phyloP scores from a whole-genome alignment of 2,888 invertebrate species.

The Lepas anatifera region DNA sequence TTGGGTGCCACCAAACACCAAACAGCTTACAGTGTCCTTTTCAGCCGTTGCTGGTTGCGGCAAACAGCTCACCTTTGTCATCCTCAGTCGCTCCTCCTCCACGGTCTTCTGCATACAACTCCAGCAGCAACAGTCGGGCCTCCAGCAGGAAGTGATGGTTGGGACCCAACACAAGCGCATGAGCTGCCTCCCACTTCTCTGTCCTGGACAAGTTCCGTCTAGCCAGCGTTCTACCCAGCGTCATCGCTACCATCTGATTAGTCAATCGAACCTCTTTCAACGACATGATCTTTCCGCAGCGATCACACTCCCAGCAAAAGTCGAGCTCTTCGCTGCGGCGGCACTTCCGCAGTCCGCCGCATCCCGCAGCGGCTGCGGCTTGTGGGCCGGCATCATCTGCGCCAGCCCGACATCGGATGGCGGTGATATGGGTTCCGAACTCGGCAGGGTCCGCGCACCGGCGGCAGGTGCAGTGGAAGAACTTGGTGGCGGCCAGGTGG shows the following conservation, averaged over 20 bases:
- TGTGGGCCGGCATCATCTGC: background rate
- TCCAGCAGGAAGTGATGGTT: slow-evolving; percentile 1
- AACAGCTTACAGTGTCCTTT: too few relatives aligned
- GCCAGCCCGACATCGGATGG: slow-evolving; percentile 18
- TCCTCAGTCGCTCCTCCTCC: too few relatives aligned
- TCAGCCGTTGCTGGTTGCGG: too few relatives aligned
- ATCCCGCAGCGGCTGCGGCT: slow-evolving; percentile 14
- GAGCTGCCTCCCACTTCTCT: background rate
- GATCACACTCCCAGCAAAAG: background rate
- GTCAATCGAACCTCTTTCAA: background rate
- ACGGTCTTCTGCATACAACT: background rate
- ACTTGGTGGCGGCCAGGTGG: slow-evolving; percentile 20
- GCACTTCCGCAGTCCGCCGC: background rate
- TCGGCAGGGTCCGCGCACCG: slow-evolving; percentile 23
- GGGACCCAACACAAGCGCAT: background rate
- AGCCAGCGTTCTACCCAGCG: background rate
- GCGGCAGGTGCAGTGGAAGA: slow-evolving; percentile 20
- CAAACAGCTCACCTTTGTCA: background rate
- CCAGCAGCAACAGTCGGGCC: background rate
- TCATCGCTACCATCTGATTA: background rate
- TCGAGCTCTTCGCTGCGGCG: background rate
- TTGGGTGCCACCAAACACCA: too few relatives aligned
- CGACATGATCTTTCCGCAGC: background rate
- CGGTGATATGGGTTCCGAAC: slow-evolving; percentile 21
- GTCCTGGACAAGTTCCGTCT: background rate